A percentile compares a stretch with the other conserved stretches of the same genome.
These are phyloP conservation scores for Gymnogyps californianus DNA, from an alignment of 2,113 vertebrate genomes.

Conservation along the genomic window DNA sequence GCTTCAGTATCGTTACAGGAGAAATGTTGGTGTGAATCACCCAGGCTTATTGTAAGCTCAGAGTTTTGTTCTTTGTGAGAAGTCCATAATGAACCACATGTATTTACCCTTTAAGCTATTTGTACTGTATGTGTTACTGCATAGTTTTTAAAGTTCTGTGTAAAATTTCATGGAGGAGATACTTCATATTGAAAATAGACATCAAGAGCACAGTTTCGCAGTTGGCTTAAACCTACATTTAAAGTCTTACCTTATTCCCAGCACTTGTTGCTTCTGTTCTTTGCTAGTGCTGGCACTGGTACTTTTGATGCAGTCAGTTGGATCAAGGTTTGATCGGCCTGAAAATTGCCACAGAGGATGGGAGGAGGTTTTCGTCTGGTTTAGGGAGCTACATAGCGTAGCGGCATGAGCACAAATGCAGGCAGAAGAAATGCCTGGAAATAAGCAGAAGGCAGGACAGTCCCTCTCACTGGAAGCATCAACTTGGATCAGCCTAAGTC, in stretches of 20 bases:
- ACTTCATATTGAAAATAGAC: neutral
- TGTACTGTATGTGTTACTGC: neutral
- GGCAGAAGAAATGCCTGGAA: neutral
- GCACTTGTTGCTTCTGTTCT: neutral
- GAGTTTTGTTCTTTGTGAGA: neutral
- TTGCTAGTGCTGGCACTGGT: neutral
- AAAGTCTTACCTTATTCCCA: neutral
- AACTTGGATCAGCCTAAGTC: neutral
- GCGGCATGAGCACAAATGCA: neutral
- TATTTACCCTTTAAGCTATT: neutral
- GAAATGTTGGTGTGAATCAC: neutral
- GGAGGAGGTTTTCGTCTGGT: neutral
- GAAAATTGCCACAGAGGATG: neutral
- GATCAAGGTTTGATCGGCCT: neutral
- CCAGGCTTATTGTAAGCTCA: neutral
- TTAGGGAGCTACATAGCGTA: neutral
- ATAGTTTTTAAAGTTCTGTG: neutral
- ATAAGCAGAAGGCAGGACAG: neutral
- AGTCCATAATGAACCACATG: fast-evolving
- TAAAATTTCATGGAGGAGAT: neutral
- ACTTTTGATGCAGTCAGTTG: neutral
- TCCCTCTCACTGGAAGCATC: neutral
- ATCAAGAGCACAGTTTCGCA: neutral
- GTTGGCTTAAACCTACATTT: neutral
- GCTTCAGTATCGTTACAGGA: neutral